phyloP scores from a whole-genome alignment of 2,888 invertebrate species.

The Cerceris ruficornis region DNA sequence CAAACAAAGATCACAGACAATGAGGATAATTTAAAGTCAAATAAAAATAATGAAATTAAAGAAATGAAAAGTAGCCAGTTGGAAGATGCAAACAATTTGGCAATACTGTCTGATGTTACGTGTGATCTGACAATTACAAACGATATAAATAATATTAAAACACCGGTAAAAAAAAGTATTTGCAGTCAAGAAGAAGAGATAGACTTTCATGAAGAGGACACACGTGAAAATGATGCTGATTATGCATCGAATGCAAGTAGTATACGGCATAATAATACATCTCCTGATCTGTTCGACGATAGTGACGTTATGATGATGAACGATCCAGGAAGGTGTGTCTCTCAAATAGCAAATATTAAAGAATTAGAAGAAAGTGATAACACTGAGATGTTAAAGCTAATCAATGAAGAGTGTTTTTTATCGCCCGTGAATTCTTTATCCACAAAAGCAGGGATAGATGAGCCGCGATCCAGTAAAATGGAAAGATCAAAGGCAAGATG shows the following conservation, averaged over 20 bases:
- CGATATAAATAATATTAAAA: not conserved
- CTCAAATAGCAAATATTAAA: not conserved
- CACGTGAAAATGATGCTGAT: slow-evolving; percentile 4
- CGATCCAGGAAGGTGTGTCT: not conserved
- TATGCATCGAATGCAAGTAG: not conserved
- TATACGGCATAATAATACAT: slow-evolving; percentile 39
- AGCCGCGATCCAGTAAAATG: slow-evolving; percentile 29
- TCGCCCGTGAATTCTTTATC: not conserved
- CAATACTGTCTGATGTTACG: not conserved
- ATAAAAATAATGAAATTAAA: not conserved
- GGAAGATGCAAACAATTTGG: not conserved
- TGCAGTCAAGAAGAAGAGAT: not conserved
- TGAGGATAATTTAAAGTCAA: slow-evolving; percentile 10
- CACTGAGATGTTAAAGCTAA: slow-evolving; percentile 14
- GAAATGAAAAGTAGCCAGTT: not conserved
- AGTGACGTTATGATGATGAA: slow-evolving; percentile 10
- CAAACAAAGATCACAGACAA: not conserved
- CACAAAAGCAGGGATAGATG: slow-evolving; percentile 13
- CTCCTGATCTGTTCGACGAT: slow-evolving; percentile 72
- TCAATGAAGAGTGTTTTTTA: not conserved
- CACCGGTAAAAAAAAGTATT: not conserved
- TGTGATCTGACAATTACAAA: not conserved
- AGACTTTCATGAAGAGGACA: not conserved
- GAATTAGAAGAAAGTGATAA: slow-evolving; percentile 3
- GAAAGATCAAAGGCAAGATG: slow-evolving; percentile 35